Conservation (phyloP, 2,797 vertebrate genomes). For the Xenops minutus region DNA sequence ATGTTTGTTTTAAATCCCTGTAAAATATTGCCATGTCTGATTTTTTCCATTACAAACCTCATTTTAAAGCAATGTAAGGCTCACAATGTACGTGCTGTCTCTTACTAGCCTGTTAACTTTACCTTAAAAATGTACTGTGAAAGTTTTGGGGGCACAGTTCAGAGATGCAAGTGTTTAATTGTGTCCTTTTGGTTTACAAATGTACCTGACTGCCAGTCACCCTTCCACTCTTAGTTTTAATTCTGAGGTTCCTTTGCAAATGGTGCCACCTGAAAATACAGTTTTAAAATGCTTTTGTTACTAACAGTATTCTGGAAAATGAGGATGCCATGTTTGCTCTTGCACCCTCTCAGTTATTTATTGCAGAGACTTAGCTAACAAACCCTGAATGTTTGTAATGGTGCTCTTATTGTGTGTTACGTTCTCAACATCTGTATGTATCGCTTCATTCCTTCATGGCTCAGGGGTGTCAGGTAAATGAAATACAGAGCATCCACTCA, state of each 20-base stretch:
- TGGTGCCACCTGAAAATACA: not conserved
- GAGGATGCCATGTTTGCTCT: not conserved
- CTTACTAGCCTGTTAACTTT: not conserved
- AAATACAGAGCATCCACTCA: not conserved
- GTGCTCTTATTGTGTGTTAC: not conserved
- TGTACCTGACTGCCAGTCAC: not conserved
- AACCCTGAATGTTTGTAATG: not conserved
- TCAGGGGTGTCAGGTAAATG: not conserved
- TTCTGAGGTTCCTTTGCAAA: not conserved
- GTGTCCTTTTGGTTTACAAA: not conserved
- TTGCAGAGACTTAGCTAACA: not conserved
- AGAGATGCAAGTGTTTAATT: not conserved
- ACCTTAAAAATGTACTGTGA: not conserved
- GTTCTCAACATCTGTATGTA: not conserved
- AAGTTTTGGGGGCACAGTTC: not conserved
- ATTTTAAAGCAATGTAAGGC: not conserved
- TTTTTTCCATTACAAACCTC: not conserved
- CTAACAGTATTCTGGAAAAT: not conserved
- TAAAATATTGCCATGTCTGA: not conserved
- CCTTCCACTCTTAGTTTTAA: not conserved
- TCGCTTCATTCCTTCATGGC: not conserved
- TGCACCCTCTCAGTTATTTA: not conserved
- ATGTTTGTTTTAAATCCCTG: slow-evolving; percentile 2
- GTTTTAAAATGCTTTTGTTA: not conserved
- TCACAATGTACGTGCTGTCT: not conserved